Conservation (phyloP, 2,797 vertebrate species). For the Glyptemys insculpta region DNA sequence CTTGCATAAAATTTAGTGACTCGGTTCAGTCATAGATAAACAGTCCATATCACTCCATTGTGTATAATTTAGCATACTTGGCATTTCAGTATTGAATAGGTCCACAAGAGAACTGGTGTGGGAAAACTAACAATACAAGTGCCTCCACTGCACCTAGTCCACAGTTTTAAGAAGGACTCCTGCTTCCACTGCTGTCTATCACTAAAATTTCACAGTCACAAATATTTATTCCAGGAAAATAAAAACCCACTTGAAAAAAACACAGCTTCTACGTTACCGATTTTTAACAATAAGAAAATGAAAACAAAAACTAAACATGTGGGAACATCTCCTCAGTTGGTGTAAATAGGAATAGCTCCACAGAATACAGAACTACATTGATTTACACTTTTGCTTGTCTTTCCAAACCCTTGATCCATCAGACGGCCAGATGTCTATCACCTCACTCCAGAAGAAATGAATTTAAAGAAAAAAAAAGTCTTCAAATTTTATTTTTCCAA, state of each 20-base stretch:
- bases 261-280: neutral
- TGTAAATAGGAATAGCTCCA: neutral
- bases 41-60: constrained; percentile 13
- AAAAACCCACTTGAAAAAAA: neutral
- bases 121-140: constrained; percentile 13
- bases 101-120: neutral
- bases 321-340: neutral
- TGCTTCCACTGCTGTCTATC: neutral
- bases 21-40: neutral
- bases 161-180: neutral
- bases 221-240: neutral
- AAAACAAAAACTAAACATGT: neutral
- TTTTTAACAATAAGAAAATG: neutral
- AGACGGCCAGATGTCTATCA: constrained; percentile 1
- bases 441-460: neutral
- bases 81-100: neutral
- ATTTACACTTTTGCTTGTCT: neutral
- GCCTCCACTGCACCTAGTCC: neutral
- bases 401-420: neutral
- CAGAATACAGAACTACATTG: neutral
- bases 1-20: constrained; percentile 35
- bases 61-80: neutral
- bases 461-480: neutral
- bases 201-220: neutral
- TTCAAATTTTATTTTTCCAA: constrained; percentile 16